Conservation (phyloP, 2,888 invertebrate species). For the Brenthis ino region DNA sequence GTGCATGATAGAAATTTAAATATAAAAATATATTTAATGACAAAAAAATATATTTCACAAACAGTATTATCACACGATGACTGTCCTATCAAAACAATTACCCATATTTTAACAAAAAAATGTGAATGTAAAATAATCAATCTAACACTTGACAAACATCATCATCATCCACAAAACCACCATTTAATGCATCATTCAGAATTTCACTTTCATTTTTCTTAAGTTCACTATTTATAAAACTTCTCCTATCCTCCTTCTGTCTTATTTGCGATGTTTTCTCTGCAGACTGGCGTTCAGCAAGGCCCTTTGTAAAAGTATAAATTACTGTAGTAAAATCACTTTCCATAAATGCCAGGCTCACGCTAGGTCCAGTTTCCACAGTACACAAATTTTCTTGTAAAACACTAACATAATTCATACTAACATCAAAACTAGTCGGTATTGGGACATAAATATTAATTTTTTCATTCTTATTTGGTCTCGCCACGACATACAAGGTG, state of each 20-base stretch:
- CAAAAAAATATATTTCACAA: not conserved
- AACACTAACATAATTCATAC: constrained; percentile 60
- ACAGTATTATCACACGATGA: not conserved
- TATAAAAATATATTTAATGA: not conserved
- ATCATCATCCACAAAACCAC: constrained; percentile 70
- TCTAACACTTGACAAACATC: constrained; percentile 63
- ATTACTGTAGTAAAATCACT: constrained; percentile 72
- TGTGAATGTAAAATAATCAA: constrained; percentile 39
- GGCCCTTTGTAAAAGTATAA: constrained; percentile 67
- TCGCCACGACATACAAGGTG: constrained; percentile 69
- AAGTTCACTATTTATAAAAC: constrained; percentile 68
- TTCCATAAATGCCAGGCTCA: constrained; percentile 72
- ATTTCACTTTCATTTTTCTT: constrained; percentile 61
- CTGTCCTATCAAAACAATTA: no score
- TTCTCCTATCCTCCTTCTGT: constrained; percentile 60
- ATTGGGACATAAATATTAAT: constrained; percentile 74
- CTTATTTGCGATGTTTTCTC: constrained; percentile 53
- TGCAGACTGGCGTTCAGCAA: constrained; percentile 56
- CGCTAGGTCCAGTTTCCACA: constrained; percentile 66
- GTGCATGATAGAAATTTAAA: not conserved
- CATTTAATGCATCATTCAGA: constrained; percentile 66
- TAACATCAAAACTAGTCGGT: constrained; percentile 59
- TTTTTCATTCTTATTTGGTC: constrained; percentile 63
- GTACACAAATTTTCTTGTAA: constrained; percentile 75
- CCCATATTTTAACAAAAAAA: not conserved